Base-by-base conservation (phyloP, 2,113 vertebrate species). In the Platichthys stellatus region DNA sequence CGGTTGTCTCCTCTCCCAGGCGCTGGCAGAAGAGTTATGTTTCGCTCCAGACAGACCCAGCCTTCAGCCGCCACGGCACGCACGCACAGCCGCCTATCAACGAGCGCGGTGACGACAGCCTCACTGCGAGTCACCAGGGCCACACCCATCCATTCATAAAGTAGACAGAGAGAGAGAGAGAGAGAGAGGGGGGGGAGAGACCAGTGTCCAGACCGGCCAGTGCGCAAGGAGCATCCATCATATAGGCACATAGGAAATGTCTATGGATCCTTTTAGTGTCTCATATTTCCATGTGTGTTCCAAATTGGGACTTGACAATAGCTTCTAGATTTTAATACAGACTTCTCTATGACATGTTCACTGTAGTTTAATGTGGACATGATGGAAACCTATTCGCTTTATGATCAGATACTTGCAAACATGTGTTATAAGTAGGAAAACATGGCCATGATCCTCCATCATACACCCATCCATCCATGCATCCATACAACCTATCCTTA, bases 141-240 rank as follows among this genome's bases (percentile, higher is more conserved):
- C 94, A 94, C 94, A 92, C 93, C 94, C 93, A 89, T 90, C 88
- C 93, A 95, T 95, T 95, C 93, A 95, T 94, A 43, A 43, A 43
- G 40, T 43, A 12, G 53, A 54, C 12, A 54, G n/a, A 54, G 53
- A 11, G 51, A 54, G n/a, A 54, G 53, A 21, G 20, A 54, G 53
- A 21, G 53, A 21, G 53, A 21, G 51, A 21, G 49, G 20, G 49
- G 49, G 18, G 49, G 20, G 49, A n/a, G 51, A 53, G 45, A 47
- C 15, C 45, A 47, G 45, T 47, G 45, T 47, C 13, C 45, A 14
- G 47, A 51, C 4, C 47, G 2, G 47, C 40, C 40, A 43, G 40
- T 38, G 35, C 35, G 35, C 35, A 38, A 38, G 9, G 14, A 5
- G 47, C 47, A 51, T 15, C 47, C 47, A 18, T 51, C 18, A 51